phyloP scores from a whole-genome alignment of 1,140 invertebrate species.

The Drosophila parvula region DNA sequence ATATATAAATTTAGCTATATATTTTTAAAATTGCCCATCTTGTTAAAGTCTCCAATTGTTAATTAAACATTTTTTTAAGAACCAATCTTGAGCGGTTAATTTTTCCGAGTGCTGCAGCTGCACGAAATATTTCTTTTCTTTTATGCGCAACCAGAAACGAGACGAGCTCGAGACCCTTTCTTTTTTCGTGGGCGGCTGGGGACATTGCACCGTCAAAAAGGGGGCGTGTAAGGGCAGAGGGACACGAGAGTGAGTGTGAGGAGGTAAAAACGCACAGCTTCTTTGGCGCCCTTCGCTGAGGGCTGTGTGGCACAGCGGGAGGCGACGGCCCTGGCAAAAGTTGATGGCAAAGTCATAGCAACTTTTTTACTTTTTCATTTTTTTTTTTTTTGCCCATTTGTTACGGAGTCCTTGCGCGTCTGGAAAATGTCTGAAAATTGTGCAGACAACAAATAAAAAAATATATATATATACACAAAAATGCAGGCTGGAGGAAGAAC shows the following conservation, averaged over 20 bases:
- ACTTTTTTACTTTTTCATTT: conserved; percentile 44
- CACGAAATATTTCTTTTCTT: conserved; percentile 80
- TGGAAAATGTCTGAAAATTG: conserved; percentile 83
- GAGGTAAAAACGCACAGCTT: conserved; percentile 69
- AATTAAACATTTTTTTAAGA: background rate
- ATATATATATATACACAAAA: conserved; percentile 7
- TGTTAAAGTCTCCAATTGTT: background rate
- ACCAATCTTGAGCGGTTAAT: background rate
- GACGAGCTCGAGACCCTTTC: conserved; percentile 69
- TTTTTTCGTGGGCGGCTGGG: conserved; percentile 52
- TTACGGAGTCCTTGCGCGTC: conserved; percentile 67
- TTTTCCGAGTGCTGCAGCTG: conserved; percentile 50
- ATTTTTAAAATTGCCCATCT: fast-evolving
- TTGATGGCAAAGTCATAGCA: conserved; percentile 71
- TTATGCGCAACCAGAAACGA: conserved; percentile 68
- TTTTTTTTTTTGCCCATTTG: conserved; percentile 40
- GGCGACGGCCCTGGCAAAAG: conserved; percentile 63
- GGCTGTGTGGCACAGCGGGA: conserved; percentile 50
- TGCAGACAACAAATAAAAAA: conserved; percentile 67
- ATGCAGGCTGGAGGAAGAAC: conserved; percentile 27
- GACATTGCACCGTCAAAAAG: conserved; percentile 68
- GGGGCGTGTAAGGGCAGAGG: conserved; percentile 12
- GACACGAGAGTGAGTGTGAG: background rate
- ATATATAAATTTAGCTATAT: background rate
- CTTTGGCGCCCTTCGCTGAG: conserved; percentile 65